These are phyloP conservation scores for Gorsachius magnificus DNA, from an alignment of 2,797 vertebrate genomes.

Conservation along the genomic window DNA sequence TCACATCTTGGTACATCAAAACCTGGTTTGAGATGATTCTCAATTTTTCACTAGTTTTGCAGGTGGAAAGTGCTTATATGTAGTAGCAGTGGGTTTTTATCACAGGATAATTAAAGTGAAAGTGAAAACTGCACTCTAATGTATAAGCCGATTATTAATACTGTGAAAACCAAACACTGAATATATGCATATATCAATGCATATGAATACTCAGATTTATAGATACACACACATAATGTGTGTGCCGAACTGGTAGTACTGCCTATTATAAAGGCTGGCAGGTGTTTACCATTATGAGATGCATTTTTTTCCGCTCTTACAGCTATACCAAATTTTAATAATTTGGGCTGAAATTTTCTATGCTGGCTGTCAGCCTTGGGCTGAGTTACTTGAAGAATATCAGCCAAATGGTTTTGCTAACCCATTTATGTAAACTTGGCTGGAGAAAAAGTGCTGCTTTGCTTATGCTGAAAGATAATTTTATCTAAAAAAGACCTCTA, in stretches of 20 bases:
- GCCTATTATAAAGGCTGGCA: neutral
- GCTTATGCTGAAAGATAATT: neutral
- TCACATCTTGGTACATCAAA: neutral
- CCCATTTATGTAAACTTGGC: conserved; percentile 19
- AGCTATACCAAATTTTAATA: conserved; percentile 1
- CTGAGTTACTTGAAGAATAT: conserved; percentile 8
- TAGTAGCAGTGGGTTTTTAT: neutral
- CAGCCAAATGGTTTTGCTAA: conserved; percentile 21
- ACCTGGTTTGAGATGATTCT: neutral
- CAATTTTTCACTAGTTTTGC: neutral
- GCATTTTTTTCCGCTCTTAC: neutral
- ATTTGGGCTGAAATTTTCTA: conserved; percentile 20
- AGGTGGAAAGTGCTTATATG: neutral
- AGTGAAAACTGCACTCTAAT: neutral
- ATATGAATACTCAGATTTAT: neutral
- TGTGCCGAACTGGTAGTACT: neutral
- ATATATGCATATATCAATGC: neutral
- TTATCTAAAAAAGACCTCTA: neutral
- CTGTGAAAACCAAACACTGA: neutral
- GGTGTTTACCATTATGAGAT: neutral
- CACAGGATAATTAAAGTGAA: neutral
- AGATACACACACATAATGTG: neutral
- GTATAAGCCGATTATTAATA: neutral
- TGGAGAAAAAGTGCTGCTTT: neutral
- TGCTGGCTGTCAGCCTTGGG: conserved; percentile 2